Evolutionary conservation across 2,113 vertebrate species (phyloP).

Genomic region (Chauna torquata): DNA sequence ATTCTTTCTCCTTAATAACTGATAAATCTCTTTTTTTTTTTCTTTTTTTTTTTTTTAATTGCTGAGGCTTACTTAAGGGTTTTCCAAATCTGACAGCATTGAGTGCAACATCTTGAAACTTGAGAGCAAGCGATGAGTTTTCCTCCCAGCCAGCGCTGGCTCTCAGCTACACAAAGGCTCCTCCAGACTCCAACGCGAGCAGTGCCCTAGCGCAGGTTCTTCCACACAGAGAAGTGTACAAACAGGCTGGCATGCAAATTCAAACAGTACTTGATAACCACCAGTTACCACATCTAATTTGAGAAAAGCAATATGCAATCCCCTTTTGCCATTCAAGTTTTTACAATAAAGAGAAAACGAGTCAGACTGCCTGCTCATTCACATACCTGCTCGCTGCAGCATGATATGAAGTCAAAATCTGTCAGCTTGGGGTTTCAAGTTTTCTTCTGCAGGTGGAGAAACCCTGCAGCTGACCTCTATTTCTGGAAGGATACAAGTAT

Average conservation of each 20-base stretch:
- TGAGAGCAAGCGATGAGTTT: accelerated
- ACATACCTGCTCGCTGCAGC: neutral
- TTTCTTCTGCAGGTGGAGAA: neutral
- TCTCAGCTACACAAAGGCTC: neutral
- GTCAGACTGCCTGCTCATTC: neutral
- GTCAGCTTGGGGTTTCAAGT: neutral
- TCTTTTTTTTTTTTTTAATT: neutral
- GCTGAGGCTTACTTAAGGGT: neutral
- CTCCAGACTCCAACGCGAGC: accelerated
- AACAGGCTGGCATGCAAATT: neutral
- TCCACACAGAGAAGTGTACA: neutral
- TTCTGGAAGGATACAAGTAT: neutral
- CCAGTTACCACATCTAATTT: neutral
- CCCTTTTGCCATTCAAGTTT: neutral
- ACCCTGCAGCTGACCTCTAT: neutral
- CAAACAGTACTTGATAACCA: neutral
- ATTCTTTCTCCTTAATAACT: neutral
- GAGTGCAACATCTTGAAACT: neutral
- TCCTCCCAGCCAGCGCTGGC: accelerated
- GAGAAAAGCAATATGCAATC: neutral
- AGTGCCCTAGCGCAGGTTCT: accelerated
- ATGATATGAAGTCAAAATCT: neutral
- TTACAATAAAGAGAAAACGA: neutral
- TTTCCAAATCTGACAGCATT: neutral
- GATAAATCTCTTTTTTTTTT: neutral